Percentiles rank a stretch among this genome's conserved stretches.
Evolutionary conservation across 2,888 invertebrate genomes (phyloP).

Genomic region (Alentia gelatinosa): DNA sequence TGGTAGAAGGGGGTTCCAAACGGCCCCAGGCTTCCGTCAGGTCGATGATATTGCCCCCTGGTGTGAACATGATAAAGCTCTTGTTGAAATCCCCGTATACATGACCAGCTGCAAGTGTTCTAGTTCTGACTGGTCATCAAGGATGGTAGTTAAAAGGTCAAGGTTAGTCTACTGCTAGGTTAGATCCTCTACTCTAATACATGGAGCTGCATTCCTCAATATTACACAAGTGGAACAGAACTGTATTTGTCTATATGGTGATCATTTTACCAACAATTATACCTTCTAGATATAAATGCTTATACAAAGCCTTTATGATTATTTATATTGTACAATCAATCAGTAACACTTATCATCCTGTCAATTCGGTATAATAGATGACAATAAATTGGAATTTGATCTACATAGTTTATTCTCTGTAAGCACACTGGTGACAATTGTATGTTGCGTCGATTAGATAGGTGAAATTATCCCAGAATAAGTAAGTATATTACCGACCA

Average conservation of each 20-base stretch:
- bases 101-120: not conserved
- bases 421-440: not conserved
- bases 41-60: too few species aligned
- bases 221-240: not conserved
- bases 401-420: not conserved
- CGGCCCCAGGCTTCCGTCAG: too few species aligned
- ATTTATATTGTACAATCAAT: not conserved
- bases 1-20: too few species aligned
- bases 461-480: not conserved
- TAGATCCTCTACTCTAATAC: not conserved
- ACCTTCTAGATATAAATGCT: too few species aligned
- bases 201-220: not conserved
- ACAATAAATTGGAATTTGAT: not conserved
- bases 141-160: not conserved
- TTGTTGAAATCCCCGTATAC: too few species aligned
- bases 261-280: not conserved
- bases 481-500: not conserved
- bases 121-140: not conserved
- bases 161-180: not conserved
- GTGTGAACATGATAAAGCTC: too few species aligned
- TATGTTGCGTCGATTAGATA: not conserved
- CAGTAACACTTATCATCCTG: not conserved
- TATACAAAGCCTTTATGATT: not conserved
- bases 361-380: not conserved
- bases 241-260: not conserved